Base-by-base conservation (phyloP, 2,113 vertebrate genomes). In the Mus pahari region DNA sequence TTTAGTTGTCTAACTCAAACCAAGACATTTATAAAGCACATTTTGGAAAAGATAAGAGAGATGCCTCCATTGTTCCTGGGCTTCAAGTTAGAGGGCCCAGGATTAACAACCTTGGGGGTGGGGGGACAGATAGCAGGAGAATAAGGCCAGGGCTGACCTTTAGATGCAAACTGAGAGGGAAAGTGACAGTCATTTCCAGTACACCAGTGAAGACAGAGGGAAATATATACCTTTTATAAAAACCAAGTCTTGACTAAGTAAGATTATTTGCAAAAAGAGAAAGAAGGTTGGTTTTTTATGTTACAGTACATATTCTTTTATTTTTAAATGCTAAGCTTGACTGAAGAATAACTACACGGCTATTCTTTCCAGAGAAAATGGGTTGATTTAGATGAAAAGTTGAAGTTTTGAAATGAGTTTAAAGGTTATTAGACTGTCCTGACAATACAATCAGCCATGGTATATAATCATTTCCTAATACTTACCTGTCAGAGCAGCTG, bases 211-310 rank as follows among this genome's bases (percentile, higher is more conserved):
- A 95, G 84, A 79, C 74, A 68, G 86, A 75, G 96, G 39, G 90
- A 98, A 97, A 98, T 98, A 97, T 97, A 98, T 98, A 96, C 89
- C 91, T 97, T 97, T 55, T 7, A n/a, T 39, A 55, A 91, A 97
- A 97, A 96, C 86, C 89, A 97, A 97, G 70, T 88, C 84, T 87
- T 2, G 2, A 53, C 45, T 96, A 81, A 74, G 42, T 89, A 90
- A 73, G 92, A 73, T 20, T 33, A 93, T 94, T 75, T 68, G 81
- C 84, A 66, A 82, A 91, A 78, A 86, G 7, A 96, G 83, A 87
- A 45, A 86, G 79, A 86, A 75, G 36, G 58, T 11, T 84, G 39
- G 14, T 16, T 17, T 74, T 88, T 48, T 70, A n/a, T 90, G 42
- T 95, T 86, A 88, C 17, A 71, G 92, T 96, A 82, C 24, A 17